Evolutionary conservation across 2,797 vertebrate genomes (phyloP).

Genomic region (Tragelaphus oryx): DNA sequence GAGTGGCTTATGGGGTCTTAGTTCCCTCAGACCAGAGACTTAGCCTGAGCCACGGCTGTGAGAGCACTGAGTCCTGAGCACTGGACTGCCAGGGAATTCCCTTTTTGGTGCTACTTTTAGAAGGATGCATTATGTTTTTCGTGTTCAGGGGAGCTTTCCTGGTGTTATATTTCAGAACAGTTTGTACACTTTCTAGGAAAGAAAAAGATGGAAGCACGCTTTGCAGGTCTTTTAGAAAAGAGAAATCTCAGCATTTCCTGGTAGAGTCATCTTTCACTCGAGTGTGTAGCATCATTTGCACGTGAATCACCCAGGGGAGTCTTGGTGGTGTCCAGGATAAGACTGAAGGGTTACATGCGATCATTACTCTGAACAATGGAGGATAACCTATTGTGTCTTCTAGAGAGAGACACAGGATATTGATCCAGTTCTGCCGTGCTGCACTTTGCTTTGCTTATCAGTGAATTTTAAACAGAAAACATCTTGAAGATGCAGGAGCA

Average conservation of each 20-base stretch:
- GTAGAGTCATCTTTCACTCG: not conserved
- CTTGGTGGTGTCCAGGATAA: not conserved
- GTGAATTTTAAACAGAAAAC: conserved; percentile 63
- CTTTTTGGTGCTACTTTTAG: conserved; percentile 11
- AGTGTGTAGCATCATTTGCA: not conserved
- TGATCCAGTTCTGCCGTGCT: conserved; percentile 20
- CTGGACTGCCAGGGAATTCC: not conserved
- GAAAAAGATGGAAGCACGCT: not conserved
- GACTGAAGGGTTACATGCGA: not conserved
- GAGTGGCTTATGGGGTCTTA: not conserved
- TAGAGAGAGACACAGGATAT: not conserved
- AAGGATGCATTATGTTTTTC: conserved; percentile 17
- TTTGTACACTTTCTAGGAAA: not conserved
- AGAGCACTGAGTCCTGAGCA: not conserved
- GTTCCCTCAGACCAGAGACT: not conserved
- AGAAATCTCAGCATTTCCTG: conserved; percentile 34
- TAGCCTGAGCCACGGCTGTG: not conserved
- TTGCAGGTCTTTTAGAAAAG: conserved; percentile 40
- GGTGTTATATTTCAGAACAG: conserved; percentile 33
- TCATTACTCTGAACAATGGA: conserved; percentile 36
- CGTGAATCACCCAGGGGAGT: not conserved
- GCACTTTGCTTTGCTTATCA: conserved; percentile 56
- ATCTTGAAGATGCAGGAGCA: not conserved
- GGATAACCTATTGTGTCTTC: conserved; percentile 42
- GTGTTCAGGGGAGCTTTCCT: not conserved